Evolutionary conservation across 2,888 invertebrate species (phyloP), one percentile per base, ranked within the genome.

Genomic region (Harmothoe impar): DNA sequence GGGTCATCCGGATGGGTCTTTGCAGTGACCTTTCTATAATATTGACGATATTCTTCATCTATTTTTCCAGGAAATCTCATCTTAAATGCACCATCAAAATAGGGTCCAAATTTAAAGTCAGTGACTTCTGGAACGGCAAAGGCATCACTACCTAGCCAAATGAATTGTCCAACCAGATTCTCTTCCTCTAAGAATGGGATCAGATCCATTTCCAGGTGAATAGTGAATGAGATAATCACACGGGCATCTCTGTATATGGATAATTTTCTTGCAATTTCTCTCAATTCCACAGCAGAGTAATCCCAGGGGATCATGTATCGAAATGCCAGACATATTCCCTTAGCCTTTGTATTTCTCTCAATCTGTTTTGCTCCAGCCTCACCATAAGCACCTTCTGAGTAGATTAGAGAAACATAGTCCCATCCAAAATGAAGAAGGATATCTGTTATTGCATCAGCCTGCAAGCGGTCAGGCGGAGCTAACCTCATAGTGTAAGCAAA

Each of bases 401-500:
- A 89, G 31, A 89, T 20, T 3, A 89, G 78, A 0, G 51, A 51
- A 5, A n/a, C 89, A 29, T 89, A 89, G 3, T 23, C 43, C 89
- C 89, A 89, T 0, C 43, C 68, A 17, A 62, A 29, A 0, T 78
- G 25, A 0, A 33, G 15, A 10, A 77, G 29, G 23, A 89, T 15
- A 31, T 89, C 77, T 10, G 23, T 31, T 35, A 89, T n/a, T 3
- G 78, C 89, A 15, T 77, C 29, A 25, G 89, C 89, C 31, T 72
- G 77, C 10, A 89, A 54, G 5, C 89, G 33, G 81, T 91, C 91
- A 1, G 91, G 89, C 0, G 91, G 89, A n/a, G 78, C 43, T 7
- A 86, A 1, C 20, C 86, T 0, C 86, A 54, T 86, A 52, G 86
- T 86, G 43, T 88, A 90, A 0, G 68, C 54, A 51, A 72, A 90